Evolutionary conservation across 2,797 vertebrate genomes (phyloP).

Genomic region (Myiothlypis chrysogaster): DNA sequence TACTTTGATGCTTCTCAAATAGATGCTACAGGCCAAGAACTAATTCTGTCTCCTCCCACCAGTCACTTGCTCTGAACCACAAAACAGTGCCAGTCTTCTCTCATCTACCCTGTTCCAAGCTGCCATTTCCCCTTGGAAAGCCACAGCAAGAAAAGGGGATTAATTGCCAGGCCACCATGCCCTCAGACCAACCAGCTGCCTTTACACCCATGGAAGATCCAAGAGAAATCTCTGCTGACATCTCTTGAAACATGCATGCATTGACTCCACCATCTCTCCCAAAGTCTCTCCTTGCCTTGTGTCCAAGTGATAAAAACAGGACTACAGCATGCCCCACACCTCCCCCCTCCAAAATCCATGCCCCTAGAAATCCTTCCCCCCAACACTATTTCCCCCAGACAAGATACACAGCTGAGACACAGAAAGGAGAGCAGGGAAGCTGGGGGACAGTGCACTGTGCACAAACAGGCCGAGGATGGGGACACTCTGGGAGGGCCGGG

Average conservation of each 20-base stretch:
- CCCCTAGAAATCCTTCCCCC: slow-evolving; percentile 16
- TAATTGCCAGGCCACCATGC: background rate
- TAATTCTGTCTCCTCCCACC: background rate
- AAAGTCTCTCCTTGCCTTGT: background rate
- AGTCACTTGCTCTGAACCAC: background rate
- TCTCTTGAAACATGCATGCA: background rate
- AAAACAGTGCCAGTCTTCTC: background rate
- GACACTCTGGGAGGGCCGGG: slow-evolving; percentile 36
- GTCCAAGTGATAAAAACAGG: background rate
- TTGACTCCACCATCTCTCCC: background rate
- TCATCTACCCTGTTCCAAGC: background rate
- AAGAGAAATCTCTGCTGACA: background rate
- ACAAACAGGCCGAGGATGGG: slow-evolving; percentile 15
- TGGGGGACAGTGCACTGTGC: slow-evolving; percentile 51
- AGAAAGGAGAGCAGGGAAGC: slow-evolving; percentile 63
- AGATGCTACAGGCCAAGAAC: background rate
- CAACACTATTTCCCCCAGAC: background rate
- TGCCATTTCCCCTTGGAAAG: background rate
- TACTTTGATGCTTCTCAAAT: slow-evolving; percentile 2
- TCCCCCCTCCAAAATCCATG: background rate
- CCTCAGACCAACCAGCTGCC: background rate
- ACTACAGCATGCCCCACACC: background rate
- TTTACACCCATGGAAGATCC: background rate
- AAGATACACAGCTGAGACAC: slow-evolving; percentile 53
- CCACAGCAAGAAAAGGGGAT: background rate